These are phyloP conservation scores for Heliangelus exortis DNA, from an alignment of 2,797 vertebrate genomes.

Conservation along the genomic window DNA sequence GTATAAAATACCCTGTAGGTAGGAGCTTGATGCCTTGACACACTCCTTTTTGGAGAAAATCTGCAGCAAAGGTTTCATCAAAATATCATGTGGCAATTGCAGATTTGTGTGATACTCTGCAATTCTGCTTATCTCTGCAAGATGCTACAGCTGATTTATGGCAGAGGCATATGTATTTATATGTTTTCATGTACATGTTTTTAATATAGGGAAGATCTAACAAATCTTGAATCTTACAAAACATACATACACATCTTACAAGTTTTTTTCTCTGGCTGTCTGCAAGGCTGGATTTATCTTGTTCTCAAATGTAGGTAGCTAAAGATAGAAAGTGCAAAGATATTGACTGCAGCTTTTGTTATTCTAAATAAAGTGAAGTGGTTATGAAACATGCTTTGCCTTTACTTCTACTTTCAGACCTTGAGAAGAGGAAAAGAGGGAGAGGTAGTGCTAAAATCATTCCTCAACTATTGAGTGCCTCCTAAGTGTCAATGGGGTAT, in stretches of 20 bases:
- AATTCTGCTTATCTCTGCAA: not conserved
- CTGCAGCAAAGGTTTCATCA: not conserved
- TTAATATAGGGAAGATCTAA: not conserved
- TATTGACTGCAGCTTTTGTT: not conserved
- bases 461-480: not conserved
- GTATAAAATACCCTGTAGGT: not conserved
- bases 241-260: too few species aligned
- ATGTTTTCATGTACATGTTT: not conserved
- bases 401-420: not conserved
- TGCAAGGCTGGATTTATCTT: not conserved
- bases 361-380: not conserved
- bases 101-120: not conserved
- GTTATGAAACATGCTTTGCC: not conserved
- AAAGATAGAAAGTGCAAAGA: not conserved
- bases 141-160: not conserved
- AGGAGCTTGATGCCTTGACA: not conserved
- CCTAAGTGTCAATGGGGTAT: not conserved
- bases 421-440: not conserved
- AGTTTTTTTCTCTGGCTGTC: not conserved
- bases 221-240: too few species aligned
- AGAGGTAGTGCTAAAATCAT: not conserved
- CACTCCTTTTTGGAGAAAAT: not conserved
- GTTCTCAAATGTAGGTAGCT: not conserved
- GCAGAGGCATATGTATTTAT: not conserved
- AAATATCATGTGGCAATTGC: not conserved